These are phyloP conservation scores for Lepus timidus DNA, from an alignment of 2,113 vertebrate genomes.

Conservation along the genomic window DNA sequence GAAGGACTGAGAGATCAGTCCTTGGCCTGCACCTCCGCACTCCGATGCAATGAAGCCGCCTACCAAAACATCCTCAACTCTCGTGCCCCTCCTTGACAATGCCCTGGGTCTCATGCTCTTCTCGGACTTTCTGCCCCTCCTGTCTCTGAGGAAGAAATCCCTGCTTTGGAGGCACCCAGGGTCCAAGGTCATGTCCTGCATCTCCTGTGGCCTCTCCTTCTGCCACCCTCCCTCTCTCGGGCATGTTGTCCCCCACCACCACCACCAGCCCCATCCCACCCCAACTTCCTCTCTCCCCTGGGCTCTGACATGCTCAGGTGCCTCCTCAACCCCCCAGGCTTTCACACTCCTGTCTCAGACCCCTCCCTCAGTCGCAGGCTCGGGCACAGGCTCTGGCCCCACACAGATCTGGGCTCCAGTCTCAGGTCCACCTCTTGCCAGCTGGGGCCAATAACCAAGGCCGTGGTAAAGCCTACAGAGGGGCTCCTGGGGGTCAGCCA, in stretches of 20 bases:
- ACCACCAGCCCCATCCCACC: background rate
- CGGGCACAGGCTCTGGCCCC: background rate
- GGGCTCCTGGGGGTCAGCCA: too few relatives aligned
- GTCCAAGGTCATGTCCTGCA: background rate
- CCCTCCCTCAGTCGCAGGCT: background rate
- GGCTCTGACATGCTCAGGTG: background rate
- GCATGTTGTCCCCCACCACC: background rate
- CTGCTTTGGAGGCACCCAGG: background rate
- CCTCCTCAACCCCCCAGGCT: background rate
- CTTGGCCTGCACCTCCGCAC: background rate
- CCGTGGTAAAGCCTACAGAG: background rate
- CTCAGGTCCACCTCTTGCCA: background rate
- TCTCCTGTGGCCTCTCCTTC: conserved; percentile 8
- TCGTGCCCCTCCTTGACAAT: background rate
- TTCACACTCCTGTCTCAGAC: background rate
- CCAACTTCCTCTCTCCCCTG: background rate
- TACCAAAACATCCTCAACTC: background rate
- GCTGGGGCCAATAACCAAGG: background rate
- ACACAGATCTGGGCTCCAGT: background rate
- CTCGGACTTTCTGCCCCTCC: background rate
- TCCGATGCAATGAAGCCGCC: background rate
- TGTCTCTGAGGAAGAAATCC: background rate
- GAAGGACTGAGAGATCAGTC: background rate
- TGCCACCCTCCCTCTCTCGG: background rate
- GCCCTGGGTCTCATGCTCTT: background rate